Conservation (phyloP, 1,140 invertebrate genomes). For the Neodiprion lecontei region DNA sequence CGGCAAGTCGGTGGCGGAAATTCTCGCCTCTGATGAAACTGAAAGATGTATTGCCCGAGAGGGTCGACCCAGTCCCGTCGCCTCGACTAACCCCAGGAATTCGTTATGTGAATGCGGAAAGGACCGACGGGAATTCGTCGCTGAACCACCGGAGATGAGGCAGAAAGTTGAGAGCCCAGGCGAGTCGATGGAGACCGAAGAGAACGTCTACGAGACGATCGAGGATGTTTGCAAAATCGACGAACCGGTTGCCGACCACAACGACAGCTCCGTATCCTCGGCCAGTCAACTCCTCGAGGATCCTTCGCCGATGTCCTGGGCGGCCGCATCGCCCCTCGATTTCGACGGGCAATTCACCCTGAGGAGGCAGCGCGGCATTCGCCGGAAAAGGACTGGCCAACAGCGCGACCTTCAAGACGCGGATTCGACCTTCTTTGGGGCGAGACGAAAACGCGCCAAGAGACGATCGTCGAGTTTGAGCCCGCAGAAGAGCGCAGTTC, state of each 20-base stretch:
- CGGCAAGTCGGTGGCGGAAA: conserved; percentile 51
- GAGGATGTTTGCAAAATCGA: conserved; percentile 25
- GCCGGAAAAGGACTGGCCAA: conserved; percentile 46
- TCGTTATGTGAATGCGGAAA: background rate
- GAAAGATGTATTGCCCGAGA: conserved; percentile 26
- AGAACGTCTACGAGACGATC: conserved; percentile 49
- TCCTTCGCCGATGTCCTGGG: conserved; percentile 56
- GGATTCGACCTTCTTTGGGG: conserved; percentile 6
- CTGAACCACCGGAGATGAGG: conserved; percentile 4
- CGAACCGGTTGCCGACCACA: conserved; percentile 35
- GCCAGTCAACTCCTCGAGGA: conserved; percentile 58
- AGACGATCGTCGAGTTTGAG: conserved; percentile 40
- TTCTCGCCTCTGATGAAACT: conserved; percentile 45
- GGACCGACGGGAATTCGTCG: conserved; percentile 30
- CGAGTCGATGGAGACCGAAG: conserved; percentile 13
- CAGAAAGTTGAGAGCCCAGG: conserved; percentile 11
- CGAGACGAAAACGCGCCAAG: conserved; percentile 38
- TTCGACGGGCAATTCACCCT: conserved; percentile 54
- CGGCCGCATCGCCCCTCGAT: conserved; percentile 48
- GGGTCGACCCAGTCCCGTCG: background rate
- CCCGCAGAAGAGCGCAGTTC: conserved; percentile 28
- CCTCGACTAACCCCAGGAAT: background rate
- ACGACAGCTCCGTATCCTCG: conserved; percentile 57
- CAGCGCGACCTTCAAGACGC: conserved; percentile 22
- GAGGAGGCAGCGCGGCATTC: conserved; percentile 57